phyloP scores from a whole-genome alignment of 2,113 vertebrate genomes.

The Propithecus coquereli region DNA sequence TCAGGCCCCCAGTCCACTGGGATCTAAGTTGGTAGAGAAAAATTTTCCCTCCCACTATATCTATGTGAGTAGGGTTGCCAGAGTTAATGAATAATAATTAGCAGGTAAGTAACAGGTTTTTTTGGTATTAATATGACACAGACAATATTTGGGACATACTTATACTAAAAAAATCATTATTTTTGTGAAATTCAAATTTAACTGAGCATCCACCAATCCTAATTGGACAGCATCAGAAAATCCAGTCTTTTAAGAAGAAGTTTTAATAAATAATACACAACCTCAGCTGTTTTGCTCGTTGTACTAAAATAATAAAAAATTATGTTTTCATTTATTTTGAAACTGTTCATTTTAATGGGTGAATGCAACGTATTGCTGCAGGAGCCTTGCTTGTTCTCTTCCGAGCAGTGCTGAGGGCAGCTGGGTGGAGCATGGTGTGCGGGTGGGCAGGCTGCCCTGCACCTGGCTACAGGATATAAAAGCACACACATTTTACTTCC shows the following conservation, averaged over 20 bases:
- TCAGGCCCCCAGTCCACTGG: background rate
- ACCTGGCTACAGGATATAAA: fast-evolving
- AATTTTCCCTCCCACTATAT: background rate
- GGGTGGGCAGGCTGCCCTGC: background rate
- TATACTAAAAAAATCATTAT: background rate
- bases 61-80: background rate
- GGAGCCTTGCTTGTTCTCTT: background rate
- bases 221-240: background rate
- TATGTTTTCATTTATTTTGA: background rate
- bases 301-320: background rate
- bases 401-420: background rate
- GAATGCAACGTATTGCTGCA: fast-evolving
- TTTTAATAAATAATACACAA: background rate
- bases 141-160: background rate
- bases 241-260: background rate
- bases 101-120: background rate
- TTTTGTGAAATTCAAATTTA: background rate
- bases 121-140: background rate
- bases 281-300: background rate
- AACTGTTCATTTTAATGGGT: background rate
- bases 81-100: background rate
- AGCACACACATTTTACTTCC: background rate
- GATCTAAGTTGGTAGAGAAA: background rate
- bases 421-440: too few relatives aligned
- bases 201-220: background rate